phyloP scores from a whole-genome alignment of 2,888 invertebrate species.

The Uloborus plumipes region DNA sequence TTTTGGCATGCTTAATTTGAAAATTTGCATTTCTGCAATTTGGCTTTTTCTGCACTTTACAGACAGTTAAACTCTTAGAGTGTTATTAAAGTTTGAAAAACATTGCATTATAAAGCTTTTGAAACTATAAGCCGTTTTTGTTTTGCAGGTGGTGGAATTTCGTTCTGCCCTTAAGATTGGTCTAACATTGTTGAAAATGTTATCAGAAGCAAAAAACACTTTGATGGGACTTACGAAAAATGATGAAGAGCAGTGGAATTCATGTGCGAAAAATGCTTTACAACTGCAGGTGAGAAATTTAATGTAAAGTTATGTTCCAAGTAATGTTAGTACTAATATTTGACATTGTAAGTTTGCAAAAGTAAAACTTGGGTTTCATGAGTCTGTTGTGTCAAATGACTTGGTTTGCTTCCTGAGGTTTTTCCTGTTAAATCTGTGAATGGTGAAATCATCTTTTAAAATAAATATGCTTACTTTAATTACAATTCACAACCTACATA shows the following conservation, averaged over 20 bases:
- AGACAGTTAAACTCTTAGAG: too few relatives aligned
- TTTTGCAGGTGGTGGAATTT: constrained; percentile 14
- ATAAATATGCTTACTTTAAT: too few relatives aligned
- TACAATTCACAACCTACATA: too few relatives aligned
- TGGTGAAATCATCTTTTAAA: too few relatives aligned
- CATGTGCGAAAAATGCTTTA: neutral
- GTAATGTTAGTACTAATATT: neutral
- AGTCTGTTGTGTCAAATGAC: neutral
- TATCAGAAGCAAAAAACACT: neutral
- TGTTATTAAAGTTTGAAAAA: too few relatives aligned
- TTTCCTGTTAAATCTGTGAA: neutral
- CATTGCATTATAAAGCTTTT: too few relatives aligned
- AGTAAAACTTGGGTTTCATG: too few relatives aligned
- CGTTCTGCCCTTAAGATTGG: neutral
- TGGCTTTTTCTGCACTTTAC: too few relatives aligned
- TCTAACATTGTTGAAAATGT: neutral
- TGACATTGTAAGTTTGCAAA: too few relatives aligned
- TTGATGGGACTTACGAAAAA: neutral
- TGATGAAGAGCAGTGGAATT: constrained; percentile 26
- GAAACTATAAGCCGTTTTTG: neutral
- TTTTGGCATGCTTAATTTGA: too few relatives aligned
- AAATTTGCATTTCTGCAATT: too few relatives aligned
- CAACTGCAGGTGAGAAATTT: constrained; percentile 7
- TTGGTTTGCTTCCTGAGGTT: neutral
- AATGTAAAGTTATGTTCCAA: too few relatives aligned